Base-by-base conservation (phyloP, 2,888 invertebrate species). In the Julus scandinavius region DNA sequence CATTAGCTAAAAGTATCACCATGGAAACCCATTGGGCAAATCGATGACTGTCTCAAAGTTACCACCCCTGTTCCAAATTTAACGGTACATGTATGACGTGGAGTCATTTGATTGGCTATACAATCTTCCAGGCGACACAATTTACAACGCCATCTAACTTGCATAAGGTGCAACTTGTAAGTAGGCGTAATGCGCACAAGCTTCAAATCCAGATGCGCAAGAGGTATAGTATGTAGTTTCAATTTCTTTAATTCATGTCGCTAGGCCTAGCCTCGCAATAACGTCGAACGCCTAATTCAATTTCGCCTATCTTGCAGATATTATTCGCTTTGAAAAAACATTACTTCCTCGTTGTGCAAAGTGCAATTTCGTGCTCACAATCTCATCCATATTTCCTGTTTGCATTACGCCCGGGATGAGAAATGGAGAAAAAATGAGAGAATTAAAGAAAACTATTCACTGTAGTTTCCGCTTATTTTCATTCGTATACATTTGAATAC, bases 351-450 rank as follows among this genome's bases (percentile, higher is more conserved):
- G 72, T 17, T 72, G 72, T 72, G 72, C 72, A 72, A 72, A 72
- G 72, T 72, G 72, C 72, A 72, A 72, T 72, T 72, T 72, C 72
- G 72, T 72, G 72, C 72, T 72, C 72, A 7, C 63, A 72, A 72
- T 29, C 20, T 72, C n/a, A 72, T 20, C 72, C n/a, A 72, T 72
- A 72, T 72, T 72, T 72, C 72, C 72, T 72, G 72, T 72, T 72
- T 72, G 29, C 72, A 17, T 72, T 72, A 7, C 72, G 29, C 20
- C 20, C n/a, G 72, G 29, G 72, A 5, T 20, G 72, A 72, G 20
- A 72, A 72, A 29, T 29, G n/a, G n/a, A 17, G n/a, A 72, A 72
- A 72, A 72, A 72, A 63, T 63, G 4, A 11, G n/a, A 7, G 72
- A 72, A 72, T 29, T 72, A 29, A 29, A 72, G 72, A 72, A 72